Conservation (phyloP, 2,113 vertebrate genomes). For the Menidia beryllina region DNA sequence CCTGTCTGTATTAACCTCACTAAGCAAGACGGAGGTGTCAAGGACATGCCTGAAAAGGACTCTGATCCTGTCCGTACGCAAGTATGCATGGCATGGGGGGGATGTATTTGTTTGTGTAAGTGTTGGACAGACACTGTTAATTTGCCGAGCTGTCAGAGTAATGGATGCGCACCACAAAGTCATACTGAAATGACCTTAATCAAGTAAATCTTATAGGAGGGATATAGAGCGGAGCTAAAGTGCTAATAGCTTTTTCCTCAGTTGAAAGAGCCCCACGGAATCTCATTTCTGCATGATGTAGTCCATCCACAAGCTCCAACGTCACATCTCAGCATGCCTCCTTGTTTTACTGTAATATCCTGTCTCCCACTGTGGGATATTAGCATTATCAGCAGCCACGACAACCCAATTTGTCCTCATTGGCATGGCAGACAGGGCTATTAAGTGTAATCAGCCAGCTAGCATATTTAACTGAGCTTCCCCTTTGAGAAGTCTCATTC, state of each 20-base stretch:
- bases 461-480: constrained; percentile 74
- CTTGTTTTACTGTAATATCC: constrained; percentile 70
- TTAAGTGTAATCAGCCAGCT: constrained; percentile 71
- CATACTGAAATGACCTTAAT: constrained; percentile 80
- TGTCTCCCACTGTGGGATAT: constrained; percentile 49
- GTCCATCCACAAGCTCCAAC: constrained; percentile 58
- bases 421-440: constrained; percentile 59
- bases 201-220: constrained; percentile 56
- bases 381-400: constrained; percentile 72
- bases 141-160: constrained; percentile 60
- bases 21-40: constrained; percentile 52
- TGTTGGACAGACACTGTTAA: constrained; percentile 50
- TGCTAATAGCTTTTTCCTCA: constrained; percentile 71
- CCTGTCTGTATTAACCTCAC: constrained; percentile 26
- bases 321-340: constrained; percentile 57
- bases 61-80: constrained; percentile 25
- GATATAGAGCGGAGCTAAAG: constrained; percentile 42
- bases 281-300: constrained; percentile 69
- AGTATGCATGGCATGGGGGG: constrained; percentile 37
- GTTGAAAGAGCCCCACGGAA: constrained; percentile 64
- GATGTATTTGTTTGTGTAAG: constrained; percentile 47
- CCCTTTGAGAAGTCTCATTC: constrained; percentile 50
- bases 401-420: constrained; percentile 73
- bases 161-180: constrained; percentile 70
- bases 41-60: constrained; percentile 45